Evolutionary conservation across 1,140 invertebrate species (phyloP).

Genomic region (Lepidurus packardi): DNA sequence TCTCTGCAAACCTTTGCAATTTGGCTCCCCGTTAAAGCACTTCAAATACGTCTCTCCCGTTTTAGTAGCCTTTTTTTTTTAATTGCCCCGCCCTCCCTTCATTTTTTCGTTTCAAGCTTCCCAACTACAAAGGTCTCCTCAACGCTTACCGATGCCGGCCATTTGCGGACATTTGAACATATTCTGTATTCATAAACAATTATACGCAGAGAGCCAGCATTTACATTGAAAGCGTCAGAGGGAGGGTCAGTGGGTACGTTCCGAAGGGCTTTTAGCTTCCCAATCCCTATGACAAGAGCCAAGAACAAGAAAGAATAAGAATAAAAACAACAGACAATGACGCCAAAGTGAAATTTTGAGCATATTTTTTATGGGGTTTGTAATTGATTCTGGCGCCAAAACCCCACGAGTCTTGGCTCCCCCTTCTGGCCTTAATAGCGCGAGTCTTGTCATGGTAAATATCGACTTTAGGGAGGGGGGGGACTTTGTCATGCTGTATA

Average conservation of each 20-base stretch:
- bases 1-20: not conserved
- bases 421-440: not conserved
- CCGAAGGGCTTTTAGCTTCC: no score
- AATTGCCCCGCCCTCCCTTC: not conserved
- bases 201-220: not conserved
- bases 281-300: no score
- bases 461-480: not conserved
- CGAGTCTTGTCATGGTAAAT: not conserved
- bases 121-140: no score
- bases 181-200: not conserved
- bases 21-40: not conserved
- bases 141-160: no score
- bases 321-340: not conserved
- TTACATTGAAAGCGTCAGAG: not conserved
- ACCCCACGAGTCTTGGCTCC: not conserved
- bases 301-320: not conserved
- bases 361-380: not conserved
- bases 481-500: not conserved
- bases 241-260: conserved; percentile 1
- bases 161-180: no score
- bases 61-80: not conserved
- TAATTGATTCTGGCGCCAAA: not conserved
- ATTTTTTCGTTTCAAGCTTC: no score
- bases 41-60: not conserved
- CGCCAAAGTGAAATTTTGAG: not conserved